Conservation (phyloP, 2,113 vertebrate species). For the Leptodactylus fuscus region DNA sequence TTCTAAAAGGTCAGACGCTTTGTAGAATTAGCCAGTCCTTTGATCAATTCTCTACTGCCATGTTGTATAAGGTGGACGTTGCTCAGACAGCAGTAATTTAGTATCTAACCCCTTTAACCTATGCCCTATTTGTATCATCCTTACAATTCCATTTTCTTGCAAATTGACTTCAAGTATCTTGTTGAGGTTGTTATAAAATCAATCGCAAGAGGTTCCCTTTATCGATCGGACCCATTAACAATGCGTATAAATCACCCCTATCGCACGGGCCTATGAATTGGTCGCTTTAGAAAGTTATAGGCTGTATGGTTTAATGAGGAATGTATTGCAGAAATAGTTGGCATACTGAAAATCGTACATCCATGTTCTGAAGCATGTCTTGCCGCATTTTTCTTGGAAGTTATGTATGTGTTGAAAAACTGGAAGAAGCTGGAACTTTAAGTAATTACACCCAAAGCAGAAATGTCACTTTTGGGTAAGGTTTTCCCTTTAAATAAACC, state of each 20-base stretch:
- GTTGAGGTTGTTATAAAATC: constrained; percentile 48
- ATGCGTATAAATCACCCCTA: constrained; percentile 28
- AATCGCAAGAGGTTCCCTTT: constrained; percentile 25
- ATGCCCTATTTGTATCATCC: background rate
- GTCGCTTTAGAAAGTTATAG: background rate
- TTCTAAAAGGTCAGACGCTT: background rate
- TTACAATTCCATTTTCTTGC: constrained; percentile 42
- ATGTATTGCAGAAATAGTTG: constrained; percentile 8
- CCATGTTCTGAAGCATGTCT: background rate
- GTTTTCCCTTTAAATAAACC: background rate
- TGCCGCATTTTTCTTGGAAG: background rate
- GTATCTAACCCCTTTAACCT: constrained; percentile 26
- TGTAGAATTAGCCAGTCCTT: background rate
- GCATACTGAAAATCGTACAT: background rate
- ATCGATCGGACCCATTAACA: constrained; percentile 34
- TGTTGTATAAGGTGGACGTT: background rate
- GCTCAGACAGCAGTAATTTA: constrained; percentile 17
- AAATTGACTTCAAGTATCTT: constrained; percentile 45
- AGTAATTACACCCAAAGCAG: background rate
- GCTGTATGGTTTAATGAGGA: background rate
- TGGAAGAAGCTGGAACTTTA: background rate
- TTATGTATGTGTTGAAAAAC: background rate
- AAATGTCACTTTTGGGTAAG: too few relatives aligned
- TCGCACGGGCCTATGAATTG: background rate
- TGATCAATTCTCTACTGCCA: background rate